phyloP scores from a whole-genome alignment of 2,888 invertebrate species.

The Formica aserva region DNA sequence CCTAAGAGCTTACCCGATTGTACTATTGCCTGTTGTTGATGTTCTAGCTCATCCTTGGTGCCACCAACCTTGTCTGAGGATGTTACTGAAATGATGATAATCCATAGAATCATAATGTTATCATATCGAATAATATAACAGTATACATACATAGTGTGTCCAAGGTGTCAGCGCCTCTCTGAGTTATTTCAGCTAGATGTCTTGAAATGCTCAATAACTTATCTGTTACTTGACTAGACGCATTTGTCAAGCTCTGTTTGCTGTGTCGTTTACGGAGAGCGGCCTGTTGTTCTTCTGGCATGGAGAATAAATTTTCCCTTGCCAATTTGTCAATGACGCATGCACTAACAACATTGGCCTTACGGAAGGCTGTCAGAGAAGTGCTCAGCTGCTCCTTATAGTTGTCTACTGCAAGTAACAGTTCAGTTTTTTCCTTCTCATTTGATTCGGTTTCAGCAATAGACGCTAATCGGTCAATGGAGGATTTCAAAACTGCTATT shows the following conservation, averaged over 20 bases:
- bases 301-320: conserved; percentile 90
- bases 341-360: conserved; percentile 93
- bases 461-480: conserved; percentile 90
- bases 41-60: conserved; percentile 93
- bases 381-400: conserved; percentile 91
- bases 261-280: conserved; percentile 90
- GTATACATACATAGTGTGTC: conserved; percentile 89
- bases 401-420: conserved; percentile 89
- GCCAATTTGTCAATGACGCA: conserved; percentile 92
- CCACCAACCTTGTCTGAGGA: conserved; percentile 87
- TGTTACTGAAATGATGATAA: conserved; percentile 83
- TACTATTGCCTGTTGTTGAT: conserved; percentile 94
- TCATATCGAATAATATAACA: not conserved
- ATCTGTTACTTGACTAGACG: conserved; percentile 93
- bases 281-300: conserved; percentile 87
- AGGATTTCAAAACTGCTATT: conserved; percentile 89
- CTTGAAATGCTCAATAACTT: conserved; percentile 94
- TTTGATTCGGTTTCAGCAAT: conserved; percentile 87
- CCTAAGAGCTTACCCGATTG: conserved; percentile 96
- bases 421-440: conserved; percentile 88
- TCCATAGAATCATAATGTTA: conserved; percentile 61
- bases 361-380: conserved; percentile 91
- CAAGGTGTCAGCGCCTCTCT: conserved; percentile 94
- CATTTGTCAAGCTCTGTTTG: conserved; percentile 89
- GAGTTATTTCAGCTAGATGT: conserved; percentile 94